These are phyloP conservation scores for Macrotus californicus DNA, from an alignment of 2,113 vertebrate species.

Conservation along the genomic window DNA sequence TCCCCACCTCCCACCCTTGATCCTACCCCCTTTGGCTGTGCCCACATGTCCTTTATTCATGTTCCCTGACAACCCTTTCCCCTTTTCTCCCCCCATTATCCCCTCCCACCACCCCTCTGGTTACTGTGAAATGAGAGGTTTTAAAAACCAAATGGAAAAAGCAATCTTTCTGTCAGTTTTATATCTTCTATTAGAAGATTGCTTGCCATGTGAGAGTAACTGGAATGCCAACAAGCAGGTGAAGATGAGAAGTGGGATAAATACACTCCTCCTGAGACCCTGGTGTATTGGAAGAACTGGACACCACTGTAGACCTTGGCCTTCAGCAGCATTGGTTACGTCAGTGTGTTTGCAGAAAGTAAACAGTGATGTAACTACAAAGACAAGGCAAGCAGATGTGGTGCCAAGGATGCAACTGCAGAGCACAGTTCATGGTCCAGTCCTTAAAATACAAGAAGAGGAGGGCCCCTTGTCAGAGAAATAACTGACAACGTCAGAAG, in stretches of 20 bases:
- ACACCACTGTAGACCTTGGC: fast-evolving
- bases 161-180: neutral
- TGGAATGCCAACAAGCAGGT: neutral
- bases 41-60: no score
- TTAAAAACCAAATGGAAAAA: neutral
- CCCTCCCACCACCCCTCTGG: no score
- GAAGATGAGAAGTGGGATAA: neutral
- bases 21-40: no score
- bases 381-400: neutral
- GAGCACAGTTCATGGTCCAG: neutral
- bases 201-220: neutral
- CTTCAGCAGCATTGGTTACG: neutral
- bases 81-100: no score
- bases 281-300: neutral
- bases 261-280: neutral
- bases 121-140: neutral
- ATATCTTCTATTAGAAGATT: neutral
- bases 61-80: no score
- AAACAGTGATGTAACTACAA: neutral
- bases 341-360: neutral
- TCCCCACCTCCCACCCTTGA: no score
- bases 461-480: neutral
- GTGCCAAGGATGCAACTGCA: neutral
- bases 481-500: neutral
- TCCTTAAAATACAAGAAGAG: neutral